phyloP scores from a whole-genome alignment of 2,113 vertebrate genomes.

The Pica pica region DNA sequence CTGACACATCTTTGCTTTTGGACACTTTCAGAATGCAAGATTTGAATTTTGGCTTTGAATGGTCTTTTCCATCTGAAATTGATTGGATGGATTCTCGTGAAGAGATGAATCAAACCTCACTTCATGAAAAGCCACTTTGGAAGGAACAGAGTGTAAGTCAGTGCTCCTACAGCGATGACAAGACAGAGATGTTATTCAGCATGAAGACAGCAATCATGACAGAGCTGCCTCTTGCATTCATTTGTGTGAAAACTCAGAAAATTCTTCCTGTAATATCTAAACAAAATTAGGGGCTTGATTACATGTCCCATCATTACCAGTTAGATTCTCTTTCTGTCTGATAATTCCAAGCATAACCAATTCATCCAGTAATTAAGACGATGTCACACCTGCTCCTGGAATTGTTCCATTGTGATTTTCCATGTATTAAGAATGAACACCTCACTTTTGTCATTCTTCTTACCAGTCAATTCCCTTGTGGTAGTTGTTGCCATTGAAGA shows the following conservation, averaged over 20 bases:
- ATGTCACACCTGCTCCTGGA: constrained; percentile 33
- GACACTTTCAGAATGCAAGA: neutral
- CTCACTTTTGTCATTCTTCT: constrained; percentile 52
- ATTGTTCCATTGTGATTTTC: constrained; percentile 32
- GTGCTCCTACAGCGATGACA: neutral
- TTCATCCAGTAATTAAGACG: constrained; percentile 40
- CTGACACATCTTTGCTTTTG: neutral
- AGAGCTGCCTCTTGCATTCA: neutral
- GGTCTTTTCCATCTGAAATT: neutral
- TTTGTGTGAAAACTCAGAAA: constrained; percentile 27
- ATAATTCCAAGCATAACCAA: constrained; percentile 35
- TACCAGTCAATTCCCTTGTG: constrained; percentile 99
- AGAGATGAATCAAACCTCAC: neutral
- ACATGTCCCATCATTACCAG: constrained; percentile 41
- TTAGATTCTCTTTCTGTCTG: constrained; percentile 45
- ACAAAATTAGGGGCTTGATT: constrained; percentile 55
- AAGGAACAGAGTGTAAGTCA: neutral
- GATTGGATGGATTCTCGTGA: neutral
- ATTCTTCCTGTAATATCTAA: constrained; percentile 16
- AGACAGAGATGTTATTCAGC: neutral
- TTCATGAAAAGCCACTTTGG: neutral
- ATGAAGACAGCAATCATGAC: neutral
- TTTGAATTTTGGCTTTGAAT: constrained; percentile 1
- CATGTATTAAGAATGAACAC: neutral
- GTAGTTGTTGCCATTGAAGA: constrained; percentile 98